Conservation (phyloP, 1,140 invertebrate species). For the Neodiprion pinetum region DNA sequence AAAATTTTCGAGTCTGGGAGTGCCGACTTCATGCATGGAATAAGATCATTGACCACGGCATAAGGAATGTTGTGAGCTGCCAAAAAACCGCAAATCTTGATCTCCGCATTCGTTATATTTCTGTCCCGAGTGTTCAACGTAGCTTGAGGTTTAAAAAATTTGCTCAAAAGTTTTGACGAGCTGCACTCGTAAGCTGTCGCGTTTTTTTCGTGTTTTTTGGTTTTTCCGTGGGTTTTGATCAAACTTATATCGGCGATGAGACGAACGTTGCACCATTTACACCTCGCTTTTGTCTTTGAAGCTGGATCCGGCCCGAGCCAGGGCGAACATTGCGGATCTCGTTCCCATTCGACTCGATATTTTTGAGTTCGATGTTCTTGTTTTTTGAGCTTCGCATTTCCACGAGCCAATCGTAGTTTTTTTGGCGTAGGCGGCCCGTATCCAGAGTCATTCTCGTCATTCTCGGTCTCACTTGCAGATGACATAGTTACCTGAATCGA, state of each 20-base stretch:
- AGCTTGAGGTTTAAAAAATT: slow-evolving; percentile 22
- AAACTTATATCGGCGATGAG: slow-evolving; percentile 20
- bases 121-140: slow-evolving; percentile 14
- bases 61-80: slow-evolving; percentile 26
- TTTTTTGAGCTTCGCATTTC: slow-evolving; percentile 13
- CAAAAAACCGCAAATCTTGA: slow-evolving; percentile 25
- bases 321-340: slow-evolving; percentile 24
- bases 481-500: slow-evolving; percentile 23
- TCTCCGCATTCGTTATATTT: slow-evolving; percentile 24
- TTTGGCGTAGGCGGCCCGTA: slow-evolving; percentile 17
- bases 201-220: slow-evolving; percentile 21
- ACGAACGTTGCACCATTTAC: slow-evolving; percentile 21
- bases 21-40: slow-evolving; percentile 22
- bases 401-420: slow-evolving; percentile 9
- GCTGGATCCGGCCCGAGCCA: slow-evolving; percentile 21
- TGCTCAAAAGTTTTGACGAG: slow-evolving; percentile 19
- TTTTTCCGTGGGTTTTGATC: slow-evolving; percentile 20
- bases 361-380: slow-evolving; percentile 14
- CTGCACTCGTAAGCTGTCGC: slow-evolving; percentile 19
- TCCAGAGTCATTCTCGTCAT: slow-evolving; percentile 20
- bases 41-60: slow-evolving; percentile 23
- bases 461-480: slow-evolving; percentile 21
- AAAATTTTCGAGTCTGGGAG: slow-evolving; percentile 24
- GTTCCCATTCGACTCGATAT: slow-evolving; percentile 24
- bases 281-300: slow-evolving; percentile 22